A percentile compares a stretch with the other conserved stretches of the same genome.
Evolutionary conservation across 2,888 invertebrate species (phyloP).

Genomic region (Amblyteles armatorius): DNA sequence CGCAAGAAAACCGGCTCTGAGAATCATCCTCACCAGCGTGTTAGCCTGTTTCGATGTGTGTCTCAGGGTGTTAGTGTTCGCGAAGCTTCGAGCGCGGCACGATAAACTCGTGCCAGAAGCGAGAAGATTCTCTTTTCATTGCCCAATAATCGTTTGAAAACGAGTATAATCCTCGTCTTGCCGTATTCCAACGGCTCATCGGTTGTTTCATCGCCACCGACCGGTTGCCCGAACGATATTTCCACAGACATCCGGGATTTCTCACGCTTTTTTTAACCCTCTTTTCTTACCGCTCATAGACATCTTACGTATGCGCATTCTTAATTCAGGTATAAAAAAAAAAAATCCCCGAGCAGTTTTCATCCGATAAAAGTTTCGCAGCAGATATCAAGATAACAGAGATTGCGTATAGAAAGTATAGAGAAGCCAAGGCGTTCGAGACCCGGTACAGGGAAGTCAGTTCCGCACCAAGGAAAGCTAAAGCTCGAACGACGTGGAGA

Average conservation of each 20-base stretch:
- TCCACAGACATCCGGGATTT: constrained; percentile 7
- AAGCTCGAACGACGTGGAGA: constrained; percentile 62
- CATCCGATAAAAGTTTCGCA: constrained; percentile 3
- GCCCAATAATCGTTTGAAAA: constrained; percentile 68
- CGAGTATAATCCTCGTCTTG: constrained; percentile 46
- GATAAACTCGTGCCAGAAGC: constrained; percentile 67
- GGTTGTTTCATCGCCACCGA: constrained; percentile 44
- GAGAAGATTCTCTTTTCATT: constrained; percentile 64
- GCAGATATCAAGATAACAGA: not conserved
- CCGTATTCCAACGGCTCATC: constrained; percentile 14
- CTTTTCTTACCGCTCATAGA: constrained; percentile 13
- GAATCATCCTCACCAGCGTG: not conserved
- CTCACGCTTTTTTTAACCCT: not conserved
- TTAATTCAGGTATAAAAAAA: not conserved
- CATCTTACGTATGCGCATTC: not conserved
- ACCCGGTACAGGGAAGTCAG: not conserved
- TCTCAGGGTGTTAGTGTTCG: not conserved
- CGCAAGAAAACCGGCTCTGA: constrained; percentile 59
- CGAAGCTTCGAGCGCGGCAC: constrained; percentile 36
- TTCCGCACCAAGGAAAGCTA: constrained; percentile 41
- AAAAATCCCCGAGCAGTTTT: not conserved
- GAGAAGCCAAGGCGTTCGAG: not conserved
- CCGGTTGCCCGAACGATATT: constrained; percentile 34
- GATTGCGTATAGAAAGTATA: not conserved
- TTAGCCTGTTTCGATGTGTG: not conserved